Conservation (phyloP, 2,888 invertebrate genomes). For the Sipha maydis region DNA sequence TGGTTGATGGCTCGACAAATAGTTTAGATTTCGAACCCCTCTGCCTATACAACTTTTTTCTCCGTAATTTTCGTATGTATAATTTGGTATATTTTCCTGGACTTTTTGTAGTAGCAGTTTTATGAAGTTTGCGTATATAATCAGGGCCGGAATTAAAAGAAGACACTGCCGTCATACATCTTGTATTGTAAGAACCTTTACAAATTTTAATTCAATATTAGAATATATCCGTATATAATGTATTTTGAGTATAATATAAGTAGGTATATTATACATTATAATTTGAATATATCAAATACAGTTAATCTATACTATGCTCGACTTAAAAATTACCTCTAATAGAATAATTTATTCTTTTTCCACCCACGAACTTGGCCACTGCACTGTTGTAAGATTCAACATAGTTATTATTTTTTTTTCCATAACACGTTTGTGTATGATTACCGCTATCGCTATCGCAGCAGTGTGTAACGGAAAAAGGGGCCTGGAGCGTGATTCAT, state of each 20-base stretch:
- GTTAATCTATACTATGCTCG: not conserved
- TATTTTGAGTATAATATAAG: too few species aligned
- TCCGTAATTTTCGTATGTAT: not conserved
- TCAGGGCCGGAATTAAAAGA: conserved; percentile 22
- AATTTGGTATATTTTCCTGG: conserved; percentile 22
- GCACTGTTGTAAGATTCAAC: conserved; percentile 15
- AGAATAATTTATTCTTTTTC: conserved; percentile 8
- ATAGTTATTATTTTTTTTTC: conserved; percentile 13
- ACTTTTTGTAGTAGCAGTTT: conserved; percentile 15
- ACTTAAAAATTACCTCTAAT: not conserved
- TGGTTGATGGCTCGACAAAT: not conserved
- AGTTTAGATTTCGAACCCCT: not conserved
- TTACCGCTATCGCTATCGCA: too few species aligned
- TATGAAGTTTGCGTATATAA: conserved; percentile 2
- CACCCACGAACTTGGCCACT: not conserved
- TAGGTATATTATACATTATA: too few species aligned
- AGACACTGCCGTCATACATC: not conserved
- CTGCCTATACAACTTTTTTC: not conserved
- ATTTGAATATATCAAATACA: not conserved
- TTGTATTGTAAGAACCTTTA: not conserved
- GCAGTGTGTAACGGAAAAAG: too few species aligned
- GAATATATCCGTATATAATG: too few species aligned
- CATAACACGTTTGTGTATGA: too few species aligned
- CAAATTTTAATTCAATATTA: not conserved
- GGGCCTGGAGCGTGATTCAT: too few species aligned